These are phyloP conservation scores for Micropterix aruncella DNA, from an alignment of 2,888 invertebrate genomes.

Conservation along the genomic window DNA sequence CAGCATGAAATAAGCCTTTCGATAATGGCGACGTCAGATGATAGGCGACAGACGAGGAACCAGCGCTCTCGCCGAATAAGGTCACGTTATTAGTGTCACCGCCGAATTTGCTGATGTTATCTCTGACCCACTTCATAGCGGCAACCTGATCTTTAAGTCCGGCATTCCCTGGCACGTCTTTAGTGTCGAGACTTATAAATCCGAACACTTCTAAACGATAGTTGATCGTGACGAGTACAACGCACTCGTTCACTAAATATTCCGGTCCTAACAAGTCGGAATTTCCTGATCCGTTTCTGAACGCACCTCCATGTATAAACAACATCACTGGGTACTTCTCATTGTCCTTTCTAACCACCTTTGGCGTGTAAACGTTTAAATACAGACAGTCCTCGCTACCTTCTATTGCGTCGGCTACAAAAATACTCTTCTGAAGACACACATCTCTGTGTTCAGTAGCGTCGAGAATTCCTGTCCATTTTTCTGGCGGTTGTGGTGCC, in stretches of 20 bases:
- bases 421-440: conserved; percentile 37
- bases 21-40: conserved; percentile 9
- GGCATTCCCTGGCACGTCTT: conserved; percentile 10
- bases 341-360: conserved; percentile 5
- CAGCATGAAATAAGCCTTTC: conserved; percentile 10
- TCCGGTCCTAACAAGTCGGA: conserved; percentile 19
- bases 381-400: conserved; percentile 45
- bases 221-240: conserved; percentile 12
- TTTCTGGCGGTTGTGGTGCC: conserved; percentile 8
- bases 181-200: conserved; percentile 10
- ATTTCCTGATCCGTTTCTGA: conserved; percentile 19
- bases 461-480: conserved; percentile 33
- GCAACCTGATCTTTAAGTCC: conserved; percentile 11
- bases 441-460: conserved; percentile 37
- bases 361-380: conserved; percentile 48
- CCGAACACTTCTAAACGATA: conserved; percentile 11
- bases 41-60: conserved; percentile 9
- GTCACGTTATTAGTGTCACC: conserved; percentile 10
- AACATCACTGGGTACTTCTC: conserved; percentile 19
- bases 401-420: conserved; percentile 27
- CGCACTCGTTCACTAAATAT: conserved; percentile 15
- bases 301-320: conserved; percentile 27
- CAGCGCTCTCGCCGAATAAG: conserved; percentile 12
- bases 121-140: conserved; percentile 11
- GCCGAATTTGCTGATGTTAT: conserved; percentile 9